Conservation (phyloP, 2,888 invertebrate genomes). For the Heliothis peltigera region DNA sequence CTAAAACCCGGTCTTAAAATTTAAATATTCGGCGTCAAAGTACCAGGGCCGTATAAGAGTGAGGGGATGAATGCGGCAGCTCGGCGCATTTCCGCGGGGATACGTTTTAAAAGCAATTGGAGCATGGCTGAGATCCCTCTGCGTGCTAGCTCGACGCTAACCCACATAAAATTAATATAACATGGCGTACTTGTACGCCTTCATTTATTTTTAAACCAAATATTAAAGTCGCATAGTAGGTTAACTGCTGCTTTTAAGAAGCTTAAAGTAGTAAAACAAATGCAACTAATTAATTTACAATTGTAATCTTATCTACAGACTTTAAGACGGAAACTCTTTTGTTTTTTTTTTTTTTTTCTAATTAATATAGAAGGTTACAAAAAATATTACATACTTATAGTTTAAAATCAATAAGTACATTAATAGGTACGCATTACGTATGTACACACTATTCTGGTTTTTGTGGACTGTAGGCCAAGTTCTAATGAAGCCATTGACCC, state of each 20-base stretch:
- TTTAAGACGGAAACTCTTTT: neutral
- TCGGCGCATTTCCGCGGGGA: conserved; percentile 50
- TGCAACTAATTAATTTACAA: neutral
- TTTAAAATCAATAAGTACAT: too few species aligned
- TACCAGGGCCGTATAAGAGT: conserved; percentile 46
- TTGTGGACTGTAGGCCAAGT: neutral
- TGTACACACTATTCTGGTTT: too few species aligned
- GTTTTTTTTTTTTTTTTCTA: neutral
- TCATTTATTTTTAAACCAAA: conserved; percentile 17
- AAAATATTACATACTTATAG: too few species aligned
- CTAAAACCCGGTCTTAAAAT: conserved; percentile 26
- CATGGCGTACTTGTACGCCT: conserved; percentile 11
- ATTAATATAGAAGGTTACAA: too few species aligned
- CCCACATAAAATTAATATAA: conserved; percentile 40
- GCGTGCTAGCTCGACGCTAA: conserved; percentile 37
- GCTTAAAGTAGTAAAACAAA: neutral
- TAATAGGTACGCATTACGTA: too few species aligned
- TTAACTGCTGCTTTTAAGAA: conserved; percentile 3
- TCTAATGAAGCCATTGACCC: neutral
- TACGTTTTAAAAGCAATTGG: conserved; percentile 62
- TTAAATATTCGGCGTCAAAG: conserved; percentile 21
- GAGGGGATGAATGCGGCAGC: conserved; percentile 37
- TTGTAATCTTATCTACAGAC: neutral
- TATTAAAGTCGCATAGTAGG: conserved; percentile 11
- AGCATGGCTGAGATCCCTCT: conserved; percentile 53